phyloP scores from a whole-genome alignment of 2,113 vertebrate species.

The Poicephalus gulielmi region DNA sequence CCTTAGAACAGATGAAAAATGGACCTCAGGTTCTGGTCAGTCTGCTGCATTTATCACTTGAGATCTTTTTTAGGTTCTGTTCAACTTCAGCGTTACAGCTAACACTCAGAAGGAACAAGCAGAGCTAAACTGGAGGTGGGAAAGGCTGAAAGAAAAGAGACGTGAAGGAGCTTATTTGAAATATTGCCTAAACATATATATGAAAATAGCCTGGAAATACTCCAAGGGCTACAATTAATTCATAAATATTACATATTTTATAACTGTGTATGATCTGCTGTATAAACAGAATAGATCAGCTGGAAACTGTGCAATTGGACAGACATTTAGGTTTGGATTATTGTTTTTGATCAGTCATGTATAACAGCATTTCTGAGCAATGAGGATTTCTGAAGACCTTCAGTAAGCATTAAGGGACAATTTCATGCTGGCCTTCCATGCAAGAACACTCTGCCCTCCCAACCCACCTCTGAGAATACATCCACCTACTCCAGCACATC shows the following conservation, averaged over 20 bases:
- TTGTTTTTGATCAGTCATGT: not conserved
- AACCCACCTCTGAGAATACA: not conserved
- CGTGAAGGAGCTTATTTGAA: slow-evolving; percentile 29
- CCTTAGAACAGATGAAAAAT: not conserved
- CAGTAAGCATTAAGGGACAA: not conserved
- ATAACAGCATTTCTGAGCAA: not conserved
- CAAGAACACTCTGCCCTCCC: not conserved
- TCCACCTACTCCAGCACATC: not conserved
- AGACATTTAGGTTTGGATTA: not conserved
- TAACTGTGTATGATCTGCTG: not conserved
- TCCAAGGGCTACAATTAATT: slow-evolving; percentile 56
- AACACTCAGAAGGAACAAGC: not conserved
- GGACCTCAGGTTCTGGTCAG: not conserved
- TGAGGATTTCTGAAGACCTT: not conserved
- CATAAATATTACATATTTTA: slow-evolving; percentile 42
- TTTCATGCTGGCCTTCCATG: accelerated
- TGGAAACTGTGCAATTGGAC: slow-evolving; percentile 2
- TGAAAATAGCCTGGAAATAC: slow-evolving; percentile 45
- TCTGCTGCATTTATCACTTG: not conserved
- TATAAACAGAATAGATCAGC: slow-evolving; percentile 32
- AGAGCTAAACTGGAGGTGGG: not conserved
- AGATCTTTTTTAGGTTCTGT: not conserved
- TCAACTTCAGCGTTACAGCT: not conserved
- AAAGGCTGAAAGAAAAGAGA: not conserved
- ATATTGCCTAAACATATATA: not conserved